Evolutionary conservation across 2,888 invertebrate genomes (phyloP).

Genomic region (Luperina testacea): DNA sequence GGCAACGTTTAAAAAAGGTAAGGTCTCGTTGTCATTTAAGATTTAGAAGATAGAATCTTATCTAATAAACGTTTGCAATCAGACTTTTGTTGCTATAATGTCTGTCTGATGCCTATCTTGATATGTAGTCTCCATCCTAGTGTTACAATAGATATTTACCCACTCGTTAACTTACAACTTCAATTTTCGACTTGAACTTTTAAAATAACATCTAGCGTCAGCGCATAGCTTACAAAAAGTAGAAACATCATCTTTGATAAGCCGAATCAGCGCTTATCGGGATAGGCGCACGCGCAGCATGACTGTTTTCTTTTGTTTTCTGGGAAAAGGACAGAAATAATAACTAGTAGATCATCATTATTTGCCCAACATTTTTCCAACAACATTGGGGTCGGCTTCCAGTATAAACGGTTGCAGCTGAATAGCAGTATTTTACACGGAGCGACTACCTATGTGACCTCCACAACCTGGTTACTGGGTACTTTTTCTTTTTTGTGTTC

Average conservation of each 20-base stretch:
- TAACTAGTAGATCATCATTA: background rate
- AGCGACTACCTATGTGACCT: no score
- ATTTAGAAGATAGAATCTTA: conserved; percentile 34
- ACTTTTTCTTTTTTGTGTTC: no score
- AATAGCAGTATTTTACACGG: no score
- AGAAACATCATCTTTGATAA: background rate
- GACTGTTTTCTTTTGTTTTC: background rate
- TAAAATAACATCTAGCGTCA: no score
- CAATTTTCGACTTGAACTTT: background rate
- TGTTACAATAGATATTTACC: background rate
- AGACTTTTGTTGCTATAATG: conserved; percentile 6
- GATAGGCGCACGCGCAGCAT: background rate
- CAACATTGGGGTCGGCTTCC: no score
- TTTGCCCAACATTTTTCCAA: background rate
- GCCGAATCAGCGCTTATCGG: background rate
- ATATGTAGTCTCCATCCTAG: background rate
- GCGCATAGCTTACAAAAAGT: no score
- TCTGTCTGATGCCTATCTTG: conserved; percentile 24
- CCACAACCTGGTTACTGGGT: no score
- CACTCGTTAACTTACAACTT: background rate
- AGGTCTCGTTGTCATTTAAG: background rate
- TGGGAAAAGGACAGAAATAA: background rate
- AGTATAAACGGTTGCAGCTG: no score
- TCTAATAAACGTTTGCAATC: conserved; percentile 6
- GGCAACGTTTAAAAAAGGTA: background rate